These are phyloP conservation scores for Myiopsitta monachus DNA, from an alignment of 2,113 vertebrate species.

Conservation along the genomic window DNA sequence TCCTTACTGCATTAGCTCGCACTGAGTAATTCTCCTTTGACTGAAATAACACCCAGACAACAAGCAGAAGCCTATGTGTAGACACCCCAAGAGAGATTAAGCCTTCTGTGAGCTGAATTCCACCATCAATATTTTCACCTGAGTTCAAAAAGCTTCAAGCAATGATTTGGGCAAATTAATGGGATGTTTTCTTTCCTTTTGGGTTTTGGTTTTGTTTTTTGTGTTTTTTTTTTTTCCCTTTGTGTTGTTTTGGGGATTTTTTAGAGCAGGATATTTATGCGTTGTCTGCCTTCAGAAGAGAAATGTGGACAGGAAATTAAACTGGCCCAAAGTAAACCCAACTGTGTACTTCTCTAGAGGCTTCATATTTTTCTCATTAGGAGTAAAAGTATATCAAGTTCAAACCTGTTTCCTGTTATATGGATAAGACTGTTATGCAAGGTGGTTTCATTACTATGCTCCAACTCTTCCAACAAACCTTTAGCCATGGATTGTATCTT, in stretches of 20 bases:
- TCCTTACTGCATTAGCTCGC: neutral
- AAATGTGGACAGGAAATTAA: conserved; percentile 65
- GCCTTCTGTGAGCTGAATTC: neutral
- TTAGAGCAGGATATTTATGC: neutral
- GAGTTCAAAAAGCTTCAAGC: neutral
- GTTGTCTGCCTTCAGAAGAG: neutral
- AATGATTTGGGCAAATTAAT: neutral
- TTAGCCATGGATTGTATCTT: neutral
- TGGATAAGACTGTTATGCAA: conserved; percentile 37
- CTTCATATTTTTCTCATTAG: conserved; percentile 40
- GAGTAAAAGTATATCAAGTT: neutral
- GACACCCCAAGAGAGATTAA: neutral
- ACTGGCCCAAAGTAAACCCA: conserved; percentile 44
- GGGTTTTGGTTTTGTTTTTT: neutral
- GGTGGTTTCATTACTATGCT: neutral
- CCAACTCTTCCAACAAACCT: neutral
- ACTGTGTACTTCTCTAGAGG: neutral
- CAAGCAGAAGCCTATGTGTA: neutral
- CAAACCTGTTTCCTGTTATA: conserved; percentile 13
- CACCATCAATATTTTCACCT: neutral
- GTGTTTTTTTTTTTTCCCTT: neutral
- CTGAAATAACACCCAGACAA: neutral
- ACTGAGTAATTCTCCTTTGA: neutral
- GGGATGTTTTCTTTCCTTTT: neutral
- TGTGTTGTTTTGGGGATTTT: neutral